phyloP scores from a whole-genome alignment of 2,888 invertebrate species.

The Ernsta delagoae region DNA sequence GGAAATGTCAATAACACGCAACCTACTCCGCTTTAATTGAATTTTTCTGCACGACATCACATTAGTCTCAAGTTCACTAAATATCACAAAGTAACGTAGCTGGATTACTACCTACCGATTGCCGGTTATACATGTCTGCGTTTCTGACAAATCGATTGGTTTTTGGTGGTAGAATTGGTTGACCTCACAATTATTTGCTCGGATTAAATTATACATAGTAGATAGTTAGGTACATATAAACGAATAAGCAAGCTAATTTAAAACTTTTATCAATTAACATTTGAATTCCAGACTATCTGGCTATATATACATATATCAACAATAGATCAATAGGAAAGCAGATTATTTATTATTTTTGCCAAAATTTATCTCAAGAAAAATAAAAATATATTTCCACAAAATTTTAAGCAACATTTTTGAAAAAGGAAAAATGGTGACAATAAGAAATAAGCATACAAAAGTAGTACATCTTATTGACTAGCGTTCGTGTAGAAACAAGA shows the following conservation, averaged over 20 bases:
- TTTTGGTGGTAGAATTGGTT: background rate
- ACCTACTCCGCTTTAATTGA: constrained; percentile 33
- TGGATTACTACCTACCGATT: background rate
- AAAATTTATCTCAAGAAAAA: too few species aligned
- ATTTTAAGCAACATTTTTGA: too few species aligned
- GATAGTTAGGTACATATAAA: too few species aligned
- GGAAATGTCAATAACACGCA: constrained; percentile 38
- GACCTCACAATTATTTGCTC: background rate
- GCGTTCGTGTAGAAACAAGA: background rate
- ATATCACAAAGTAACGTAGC: background rate
- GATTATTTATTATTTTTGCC: too few species aligned
- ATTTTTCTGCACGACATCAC: constrained; percentile 35
- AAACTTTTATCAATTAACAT: too few species aligned
- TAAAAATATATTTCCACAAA: too few species aligned
- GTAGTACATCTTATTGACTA: background rate
- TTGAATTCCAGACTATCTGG: too few species aligned
- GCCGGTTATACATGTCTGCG: background rate
- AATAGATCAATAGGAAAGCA: too few species aligned
- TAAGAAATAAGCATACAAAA: too few species aligned
- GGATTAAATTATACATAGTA: background rate
- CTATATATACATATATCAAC: too few species aligned
- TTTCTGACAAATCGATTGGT: background rate
- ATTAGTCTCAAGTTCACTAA: constrained; percentile 28
- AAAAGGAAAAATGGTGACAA: too few species aligned
- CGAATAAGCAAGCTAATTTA: too few species aligned